Base-by-base conservation (phyloP, 2,113 vertebrate genomes). In the Vidua macroura region DNA sequence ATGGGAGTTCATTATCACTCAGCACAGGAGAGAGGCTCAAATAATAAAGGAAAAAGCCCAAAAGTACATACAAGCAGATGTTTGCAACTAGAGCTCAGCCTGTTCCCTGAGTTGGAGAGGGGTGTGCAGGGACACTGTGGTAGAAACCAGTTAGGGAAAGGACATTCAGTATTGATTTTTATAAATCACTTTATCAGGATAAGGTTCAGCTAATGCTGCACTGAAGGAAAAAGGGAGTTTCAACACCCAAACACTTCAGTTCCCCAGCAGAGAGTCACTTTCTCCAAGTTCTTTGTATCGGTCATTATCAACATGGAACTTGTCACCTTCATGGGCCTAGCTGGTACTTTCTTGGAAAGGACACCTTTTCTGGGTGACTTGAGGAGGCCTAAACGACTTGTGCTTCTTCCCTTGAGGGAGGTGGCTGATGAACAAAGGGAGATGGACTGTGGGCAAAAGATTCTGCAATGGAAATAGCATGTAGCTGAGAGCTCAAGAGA, bases 1-100 rank as follows among this genome's bases (percentile, higher is more conserved):
- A n/a, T 53, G 31, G 33, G 64, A 87, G 80, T 88, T 93, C 93
- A 83, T 91, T 93, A 74, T 86, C 74, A 62, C 79, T 88, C 49
- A 72, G 70, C 8, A 79, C 82, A 75, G 77, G 69, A 84, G n/a
- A 90, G 74, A 51, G 25, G 56, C 86, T 94, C 74, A 86, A 87
- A 90, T 83, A 92, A 74, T 43, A 53, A 64, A 33, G 41, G 62
- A 56, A 60, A 82, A 55, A 73, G 11, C 49, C 27, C 43, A 52
- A 75, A 92, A 93, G 72, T 82, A 83, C 49, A 56, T 80, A 41
- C 11, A 79, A 72, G 41, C 70, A 88, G 78, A 9, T 62, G 46
- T 17, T 74, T 89, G 35, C 48, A 74, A 13, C 43, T 51, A 31
- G 35, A 85, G 31, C 44, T 87, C 84, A 77, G 52, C 48, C 86